Conservation (phyloP, 2,888 invertebrate genomes). For the Gastracanthus pulcherrimus region DNA sequence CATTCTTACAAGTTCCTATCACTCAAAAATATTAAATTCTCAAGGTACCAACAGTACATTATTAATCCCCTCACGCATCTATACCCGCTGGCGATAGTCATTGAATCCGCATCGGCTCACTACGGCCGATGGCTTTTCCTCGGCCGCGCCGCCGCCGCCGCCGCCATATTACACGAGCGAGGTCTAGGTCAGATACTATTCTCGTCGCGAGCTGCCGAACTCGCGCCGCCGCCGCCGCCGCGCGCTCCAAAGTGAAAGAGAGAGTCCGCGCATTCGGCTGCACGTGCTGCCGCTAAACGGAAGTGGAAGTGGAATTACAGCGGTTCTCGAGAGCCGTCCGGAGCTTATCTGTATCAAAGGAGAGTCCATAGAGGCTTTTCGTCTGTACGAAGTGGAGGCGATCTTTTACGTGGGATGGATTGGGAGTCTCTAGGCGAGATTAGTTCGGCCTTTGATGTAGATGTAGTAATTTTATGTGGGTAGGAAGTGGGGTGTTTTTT, state of each 20-base stretch:
- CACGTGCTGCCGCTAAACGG: conserved; percentile 15
- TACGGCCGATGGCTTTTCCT: neutral
- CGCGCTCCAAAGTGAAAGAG: neutral
- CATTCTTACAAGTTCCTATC: no score
- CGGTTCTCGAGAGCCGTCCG: no score
- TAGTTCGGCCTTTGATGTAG: no score
- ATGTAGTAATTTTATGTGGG: no score
- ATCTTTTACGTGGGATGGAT: no score
- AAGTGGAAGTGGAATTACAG: neutral
- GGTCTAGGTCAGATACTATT: conserved; percentile 70
- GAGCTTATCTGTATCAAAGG: conserved; percentile 12
- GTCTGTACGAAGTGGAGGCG: no score
- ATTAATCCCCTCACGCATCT: no score
- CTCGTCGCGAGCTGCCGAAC: conserved; percentile 59
- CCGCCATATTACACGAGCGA: conserved; percentile 31
- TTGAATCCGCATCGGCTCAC: neutral
- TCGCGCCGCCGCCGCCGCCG: neutral
- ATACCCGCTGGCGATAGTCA: neutral
- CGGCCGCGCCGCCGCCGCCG: neutral
- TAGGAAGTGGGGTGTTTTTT: no score
- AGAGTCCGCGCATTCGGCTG: no score
- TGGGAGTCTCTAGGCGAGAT: no score
- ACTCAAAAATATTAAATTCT: no score
- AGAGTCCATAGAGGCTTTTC: neutral
- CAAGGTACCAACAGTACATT: no score